Percentiles rank a stretch among this genome's conserved stretches.
Evolutionary conservation across 2,113 vertebrate genomes (phyloP).

Genomic region (Nothobranchius kuhntae): DNA sequence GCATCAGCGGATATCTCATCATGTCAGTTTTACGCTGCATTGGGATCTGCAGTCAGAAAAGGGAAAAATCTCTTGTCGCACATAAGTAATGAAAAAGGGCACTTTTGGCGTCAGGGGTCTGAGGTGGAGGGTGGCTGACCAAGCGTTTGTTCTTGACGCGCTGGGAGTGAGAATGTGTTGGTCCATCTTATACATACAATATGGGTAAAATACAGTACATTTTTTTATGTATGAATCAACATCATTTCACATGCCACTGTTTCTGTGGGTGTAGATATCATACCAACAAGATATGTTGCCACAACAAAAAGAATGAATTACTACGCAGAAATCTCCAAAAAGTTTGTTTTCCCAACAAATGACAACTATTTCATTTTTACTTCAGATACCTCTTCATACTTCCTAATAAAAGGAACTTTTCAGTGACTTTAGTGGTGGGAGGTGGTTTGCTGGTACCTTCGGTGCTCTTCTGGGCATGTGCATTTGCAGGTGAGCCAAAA

Average conservation of each 20-base stretch:
- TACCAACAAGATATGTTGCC: slow-evolving; percentile 15
- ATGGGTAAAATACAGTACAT: too few species aligned
- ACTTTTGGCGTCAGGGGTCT: too few species aligned
- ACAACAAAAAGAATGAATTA: slow-evolving; percentile 15
- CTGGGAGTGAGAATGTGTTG: too few species aligned
- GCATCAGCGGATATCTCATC: too few species aligned
- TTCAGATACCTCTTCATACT: slow-evolving; percentile 23
- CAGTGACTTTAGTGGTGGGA: too few species aligned
- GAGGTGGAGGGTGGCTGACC: too few species aligned
- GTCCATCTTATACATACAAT: too few species aligned
- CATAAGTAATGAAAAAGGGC: too few species aligned
- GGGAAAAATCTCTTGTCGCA: too few species aligned
- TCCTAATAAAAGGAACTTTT: slow-evolving; percentile 11
- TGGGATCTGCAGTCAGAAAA: too few species aligned
- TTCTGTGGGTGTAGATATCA: neutral
- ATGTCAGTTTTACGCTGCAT: too few species aligned
- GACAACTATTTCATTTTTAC: slow-evolving; percentile 38
- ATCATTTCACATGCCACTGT: neutral
- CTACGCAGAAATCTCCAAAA: slow-evolving; percentile 30
- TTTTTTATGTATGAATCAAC: neutral
- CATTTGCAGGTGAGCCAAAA: neutral
- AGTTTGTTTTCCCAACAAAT: slow-evolving; percentile 37
- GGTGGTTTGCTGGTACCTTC: slow-evolving; percentile 33
- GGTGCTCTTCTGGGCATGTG: slow-evolving; percentile 35
- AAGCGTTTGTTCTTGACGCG: too few species aligned